Percentiles rank a stretch among this genome's conserved stretches.
These are phyloP conservation scores for Eunapius fragilis DNA, from an alignment of 37 sponge, comb jelly and placozoan species.

Conservation along the genomic window DNA sequence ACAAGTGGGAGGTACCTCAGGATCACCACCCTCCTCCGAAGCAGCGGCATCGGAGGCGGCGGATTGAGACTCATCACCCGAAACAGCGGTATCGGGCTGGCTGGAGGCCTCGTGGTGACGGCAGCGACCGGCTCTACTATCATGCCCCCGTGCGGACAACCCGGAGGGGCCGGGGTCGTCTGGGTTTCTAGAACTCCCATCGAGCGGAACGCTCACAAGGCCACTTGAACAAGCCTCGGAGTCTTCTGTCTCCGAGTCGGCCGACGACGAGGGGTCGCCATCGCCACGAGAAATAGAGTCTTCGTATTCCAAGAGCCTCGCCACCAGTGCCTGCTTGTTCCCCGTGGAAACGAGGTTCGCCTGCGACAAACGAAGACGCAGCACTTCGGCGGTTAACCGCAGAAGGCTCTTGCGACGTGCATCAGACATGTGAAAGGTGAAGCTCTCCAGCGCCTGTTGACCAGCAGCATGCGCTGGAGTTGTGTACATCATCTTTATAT, in stretches of 20 bases:
- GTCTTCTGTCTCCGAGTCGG: not conserved
- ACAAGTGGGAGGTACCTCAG: no score
- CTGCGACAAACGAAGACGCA: not conserved
- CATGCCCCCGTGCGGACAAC: no score
- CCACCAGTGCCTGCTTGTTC: not conserved
- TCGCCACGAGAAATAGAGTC: not conserved
- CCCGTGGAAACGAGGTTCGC: not conserved
- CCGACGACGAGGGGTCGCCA: not conserved
- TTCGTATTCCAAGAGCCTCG: not conserved
- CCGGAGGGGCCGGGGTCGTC: no score
- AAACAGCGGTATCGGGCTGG: no score
- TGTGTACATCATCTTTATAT: not conserved
- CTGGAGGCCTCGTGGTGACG: no score
- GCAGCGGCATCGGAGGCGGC: no score
- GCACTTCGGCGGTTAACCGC: not conserved
- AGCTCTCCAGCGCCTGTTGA: constrained; percentile 12
- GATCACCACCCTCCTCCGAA: no score
- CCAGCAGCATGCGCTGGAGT: not conserved
- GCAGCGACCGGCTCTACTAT: no score
- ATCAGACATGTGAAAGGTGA: constrained; percentile 7
- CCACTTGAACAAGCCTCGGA: not conserved
- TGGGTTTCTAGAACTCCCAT: no score
- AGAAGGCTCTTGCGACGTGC: constrained; percentile 1
- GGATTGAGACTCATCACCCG: no score
- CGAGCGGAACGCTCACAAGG: no score